A percentile compares a stretch with the other conserved stretches of the same genome.
Conservation (phyloP, 2,797 vertebrate genomes). For the Oceanodroma leucorhoa region DNA sequence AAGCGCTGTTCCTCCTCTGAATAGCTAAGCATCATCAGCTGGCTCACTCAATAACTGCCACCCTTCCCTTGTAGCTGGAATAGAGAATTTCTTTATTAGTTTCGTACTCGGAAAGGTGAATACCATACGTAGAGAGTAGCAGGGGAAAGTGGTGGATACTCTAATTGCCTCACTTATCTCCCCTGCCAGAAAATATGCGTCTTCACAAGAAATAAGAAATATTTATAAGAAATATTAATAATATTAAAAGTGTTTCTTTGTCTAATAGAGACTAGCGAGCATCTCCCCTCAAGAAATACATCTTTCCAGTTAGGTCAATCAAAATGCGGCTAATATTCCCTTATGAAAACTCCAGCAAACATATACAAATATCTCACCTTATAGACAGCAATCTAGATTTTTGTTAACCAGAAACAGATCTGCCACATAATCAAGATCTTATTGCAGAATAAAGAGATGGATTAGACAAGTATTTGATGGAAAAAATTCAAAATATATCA, state of each 20-base stretch:
- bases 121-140: neutral
- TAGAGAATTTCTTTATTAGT: neutral
- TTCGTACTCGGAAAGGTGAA: neutral
- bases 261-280: neutral
- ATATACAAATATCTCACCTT: neutral
- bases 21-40: slow-evolving; percentile 50
- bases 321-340: neutral
- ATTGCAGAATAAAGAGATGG: neutral
- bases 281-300: neutral
- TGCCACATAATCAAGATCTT: neutral
- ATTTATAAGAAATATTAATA: neutral
- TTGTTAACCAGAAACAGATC: neutral
- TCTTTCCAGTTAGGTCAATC: neutral
- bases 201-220: neutral
- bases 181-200: accelerated
- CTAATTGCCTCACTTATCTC: neutral
- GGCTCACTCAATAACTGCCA: neutral
- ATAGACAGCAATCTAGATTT: neutral
- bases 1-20: slow-evolving; percentile 40
- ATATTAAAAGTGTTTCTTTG: neutral
- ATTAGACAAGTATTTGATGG: neutral
- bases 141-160: neutral
- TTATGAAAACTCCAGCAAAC: neutral
- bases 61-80: neutral
- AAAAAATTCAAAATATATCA: neutral